phyloP scores from a whole-genome alignment of 2,888 invertebrate genomes.

The Cephalotes varians region DNA sequence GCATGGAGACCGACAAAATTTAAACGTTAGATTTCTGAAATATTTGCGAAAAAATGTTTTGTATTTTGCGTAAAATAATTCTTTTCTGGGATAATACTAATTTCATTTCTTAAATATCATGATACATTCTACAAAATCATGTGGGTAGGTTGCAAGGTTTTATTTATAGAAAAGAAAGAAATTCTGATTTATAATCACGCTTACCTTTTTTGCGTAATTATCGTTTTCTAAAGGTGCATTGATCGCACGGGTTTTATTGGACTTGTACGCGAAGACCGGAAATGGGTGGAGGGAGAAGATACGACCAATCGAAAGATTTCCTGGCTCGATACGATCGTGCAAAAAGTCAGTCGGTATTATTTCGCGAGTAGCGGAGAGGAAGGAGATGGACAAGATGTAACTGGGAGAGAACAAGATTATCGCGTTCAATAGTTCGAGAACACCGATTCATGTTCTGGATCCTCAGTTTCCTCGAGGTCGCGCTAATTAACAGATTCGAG shows the following conservation, averaged over 20 bases:
- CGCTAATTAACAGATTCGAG: slow-evolving; percentile 70
- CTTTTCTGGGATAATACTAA: background rate
- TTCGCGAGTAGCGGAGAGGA: background rate
- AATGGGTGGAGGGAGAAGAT: background rate
- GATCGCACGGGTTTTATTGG: background rate
- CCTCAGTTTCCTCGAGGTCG: slow-evolving; percentile 63
- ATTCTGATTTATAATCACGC: background rate
- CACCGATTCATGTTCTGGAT: slow-evolving; percentile 51
- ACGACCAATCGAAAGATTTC: slow-evolving; percentile 11
- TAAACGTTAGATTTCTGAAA: background rate
- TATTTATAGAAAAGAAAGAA: background rate
- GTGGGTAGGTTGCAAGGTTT: background rate
- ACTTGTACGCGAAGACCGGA: background rate
- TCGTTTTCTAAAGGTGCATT: background rate
- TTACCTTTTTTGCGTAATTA: background rate
- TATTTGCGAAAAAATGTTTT: too few species aligned
- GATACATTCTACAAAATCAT: too few species aligned
- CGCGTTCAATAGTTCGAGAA: slow-evolving; percentile 40
- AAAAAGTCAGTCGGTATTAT: slow-evolving; percentile 25
- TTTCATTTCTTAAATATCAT: background rate
- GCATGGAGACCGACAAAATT: background rate
- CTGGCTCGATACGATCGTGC: background rate
- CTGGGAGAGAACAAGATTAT: slow-evolving; percentile 24
- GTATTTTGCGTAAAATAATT: background rate
- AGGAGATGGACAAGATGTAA: background rate